Evolutionary conservation across 2,113 vertebrate genomes (phyloP), one percentile per base, ranked within the genome.

Genomic region (Archilochus colubris): DNA sequence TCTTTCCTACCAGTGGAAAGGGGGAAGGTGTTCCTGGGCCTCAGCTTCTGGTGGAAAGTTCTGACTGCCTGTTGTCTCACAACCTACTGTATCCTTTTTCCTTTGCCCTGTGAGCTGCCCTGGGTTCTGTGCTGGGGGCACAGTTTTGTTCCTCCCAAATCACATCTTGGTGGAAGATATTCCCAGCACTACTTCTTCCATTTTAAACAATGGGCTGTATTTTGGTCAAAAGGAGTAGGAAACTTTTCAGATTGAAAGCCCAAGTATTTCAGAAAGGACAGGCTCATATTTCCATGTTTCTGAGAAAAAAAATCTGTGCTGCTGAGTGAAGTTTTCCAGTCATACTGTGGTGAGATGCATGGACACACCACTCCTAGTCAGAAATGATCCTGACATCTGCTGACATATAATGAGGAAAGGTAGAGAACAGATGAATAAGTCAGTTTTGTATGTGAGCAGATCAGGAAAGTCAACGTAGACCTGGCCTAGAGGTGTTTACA

Each of bases 161-260:
- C 0, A 0, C 14, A 11, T 9, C n/a, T 82, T 28, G 6, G 10
- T 18, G 21, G n/a, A 24, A 44, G 3, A 17, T 22, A 27, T 10
- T 11, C 10, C 57, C 46, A 18, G 46, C 40, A 7, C 51, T 51
- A 4, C 25, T 38, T 17, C 18, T 48, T 57, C 22, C 9, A 59
- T 63, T 61, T 55, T 77, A 13, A 10, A 24, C 31, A 33, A 38
- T 19, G 7, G 14, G 9, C 46, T 24, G 3, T 11, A 2, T 27
- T 40, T 40, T 40, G 40, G 40, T 40, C 8, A 0, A 53, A 86
- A 86, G 54, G 19, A 58, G 48, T 9, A 5, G 28, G 14, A 53
- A 81, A 10, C 5, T 43, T 33, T 33, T 76, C 38, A 63, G 6
- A n/a, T 15, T 17, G 5, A 91, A 63, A 14, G 10, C 43, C 16